A percentile compares a stretch with the other conserved stretches of the same genome.
Conservation (phyloP, 2,113 vertebrate genomes). For the Erythrolamprus reginae region DNA sequence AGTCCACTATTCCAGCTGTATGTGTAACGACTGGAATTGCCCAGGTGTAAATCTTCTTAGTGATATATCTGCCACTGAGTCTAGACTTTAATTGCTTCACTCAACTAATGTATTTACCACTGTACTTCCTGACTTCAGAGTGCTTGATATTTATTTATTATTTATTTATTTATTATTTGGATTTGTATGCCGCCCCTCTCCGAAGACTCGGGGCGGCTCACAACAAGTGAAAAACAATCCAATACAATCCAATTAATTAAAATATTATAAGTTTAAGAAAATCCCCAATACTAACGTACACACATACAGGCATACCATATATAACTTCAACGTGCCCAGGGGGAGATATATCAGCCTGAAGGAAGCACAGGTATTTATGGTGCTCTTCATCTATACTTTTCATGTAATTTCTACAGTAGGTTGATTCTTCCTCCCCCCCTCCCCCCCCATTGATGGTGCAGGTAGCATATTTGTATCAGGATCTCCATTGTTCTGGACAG, state of each 20-base stretch:
- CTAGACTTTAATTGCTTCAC: neutral
- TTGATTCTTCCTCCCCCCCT: neutral
- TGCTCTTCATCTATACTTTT: neutral
- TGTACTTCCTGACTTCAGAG: neutral
- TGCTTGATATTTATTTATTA: too few species aligned
- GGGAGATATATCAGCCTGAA: neutral
- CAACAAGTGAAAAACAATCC: too few species aligned
- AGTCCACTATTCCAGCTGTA: neutral
- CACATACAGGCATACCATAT: too few species aligned
- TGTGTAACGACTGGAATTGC: neutral
- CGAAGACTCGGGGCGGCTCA: too few species aligned
- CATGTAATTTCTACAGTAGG: neutral
- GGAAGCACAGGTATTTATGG: neutral
- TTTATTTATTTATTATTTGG: too few species aligned
- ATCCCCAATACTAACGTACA: too few species aligned
- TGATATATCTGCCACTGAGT: neutral
- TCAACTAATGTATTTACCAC: neutral
- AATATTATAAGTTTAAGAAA: too few species aligned
- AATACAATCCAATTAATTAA: too few species aligned
- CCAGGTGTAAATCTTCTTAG: neutral
- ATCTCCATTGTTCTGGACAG: neutral
- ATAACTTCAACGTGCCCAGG: too few species aligned
- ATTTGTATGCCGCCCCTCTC: too few species aligned
- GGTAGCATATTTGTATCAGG: neutral
- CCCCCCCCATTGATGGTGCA: neutral